Base-by-base conservation (phyloP, 1,140 invertebrate genomes). In the Drosophila pandora region DNA sequence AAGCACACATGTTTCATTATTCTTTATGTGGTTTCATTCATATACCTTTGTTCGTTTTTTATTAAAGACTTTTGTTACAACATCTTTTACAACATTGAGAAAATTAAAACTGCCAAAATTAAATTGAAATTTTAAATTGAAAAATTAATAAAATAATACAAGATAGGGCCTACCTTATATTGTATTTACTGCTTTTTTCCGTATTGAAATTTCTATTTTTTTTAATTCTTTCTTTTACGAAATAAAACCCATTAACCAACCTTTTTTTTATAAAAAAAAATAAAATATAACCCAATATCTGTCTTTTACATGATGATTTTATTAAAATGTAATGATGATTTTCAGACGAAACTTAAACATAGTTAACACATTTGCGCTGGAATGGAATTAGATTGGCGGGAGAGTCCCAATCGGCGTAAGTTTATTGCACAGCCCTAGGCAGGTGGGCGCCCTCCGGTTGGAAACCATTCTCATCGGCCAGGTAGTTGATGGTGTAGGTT, bases 391-490 rank as follows among this genome's bases (percentile, higher is more conserved):
- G 43, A 22, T 50, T 30, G 25, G 37, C 34, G 32, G 22, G 3
- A 23, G 62, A 49, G 23, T 62, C 23, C 13, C 57, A 62, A 49
- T 41, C n/a, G 47, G 21, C 8, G 23, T 17, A 17, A 17, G 45
- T 25, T 52, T 85, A 85, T 67, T 87, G 76, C 23, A 79, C 79
- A 52, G 79, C 70, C 50, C 81, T 76, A 7, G 90, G 90, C 22
- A 95, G 81, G 88, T 95, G 94, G 10, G 92, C 93, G 17, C 94
- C 94, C 71, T 93, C 77, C 2, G 95, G 94, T 56, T 94, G 94
- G 79, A 95, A 97, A 34, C 95, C 95, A 80, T 95, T 95, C 92
- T 96, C 95, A 91, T 96, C 96, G 39, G 96, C 95, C 43, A 95
- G 92, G 91, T 95, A 96, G 13, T 93, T 93, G 57, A 96, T 92